Evolutionary conservation across 2,113 vertebrate genomes (phyloP).

Genomic region (Circaetus gallicus): DNA sequence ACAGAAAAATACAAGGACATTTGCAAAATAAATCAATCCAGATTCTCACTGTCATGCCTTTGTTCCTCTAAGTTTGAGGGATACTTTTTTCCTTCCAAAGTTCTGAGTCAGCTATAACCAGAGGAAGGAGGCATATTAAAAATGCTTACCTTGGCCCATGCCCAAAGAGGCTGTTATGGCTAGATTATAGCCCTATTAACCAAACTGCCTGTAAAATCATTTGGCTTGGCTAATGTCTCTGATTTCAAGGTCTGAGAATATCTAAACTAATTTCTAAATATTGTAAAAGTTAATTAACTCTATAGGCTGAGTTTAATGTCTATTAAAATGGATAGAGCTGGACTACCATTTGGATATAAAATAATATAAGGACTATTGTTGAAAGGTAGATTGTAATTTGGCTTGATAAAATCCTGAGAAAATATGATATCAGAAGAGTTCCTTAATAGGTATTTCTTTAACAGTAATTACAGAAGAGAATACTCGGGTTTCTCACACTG

Average conservation of each 20-base stretch:
- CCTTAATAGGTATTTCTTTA: neutral
- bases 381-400: neutral
- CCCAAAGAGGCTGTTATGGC: neutral
- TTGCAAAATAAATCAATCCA: neutral
- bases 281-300: constrained; percentile 46
- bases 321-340: neutral
- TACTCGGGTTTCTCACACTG: neutral
- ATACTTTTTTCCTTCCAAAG: neutral
- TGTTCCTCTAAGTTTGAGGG: neutral
- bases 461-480: neutral
- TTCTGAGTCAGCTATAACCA: neutral
- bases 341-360: neutral
- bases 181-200: constrained; percentile 26
- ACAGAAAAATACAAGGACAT: neutral
- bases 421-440: neutral
- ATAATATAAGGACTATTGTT: neutral
- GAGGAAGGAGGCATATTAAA: neutral
- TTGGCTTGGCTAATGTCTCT: neutral
- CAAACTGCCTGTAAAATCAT: constrained; percentile 36
- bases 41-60: neutral
- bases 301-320: neutral
- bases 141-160: neutral
- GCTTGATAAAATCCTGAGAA: neutral
- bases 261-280: constrained; percentile 34
- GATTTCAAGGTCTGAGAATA: constrained; percentile 25